phyloP scores from a whole-genome alignment of 2,888 invertebrate species.

The Hyposoter didymator region DNA sequence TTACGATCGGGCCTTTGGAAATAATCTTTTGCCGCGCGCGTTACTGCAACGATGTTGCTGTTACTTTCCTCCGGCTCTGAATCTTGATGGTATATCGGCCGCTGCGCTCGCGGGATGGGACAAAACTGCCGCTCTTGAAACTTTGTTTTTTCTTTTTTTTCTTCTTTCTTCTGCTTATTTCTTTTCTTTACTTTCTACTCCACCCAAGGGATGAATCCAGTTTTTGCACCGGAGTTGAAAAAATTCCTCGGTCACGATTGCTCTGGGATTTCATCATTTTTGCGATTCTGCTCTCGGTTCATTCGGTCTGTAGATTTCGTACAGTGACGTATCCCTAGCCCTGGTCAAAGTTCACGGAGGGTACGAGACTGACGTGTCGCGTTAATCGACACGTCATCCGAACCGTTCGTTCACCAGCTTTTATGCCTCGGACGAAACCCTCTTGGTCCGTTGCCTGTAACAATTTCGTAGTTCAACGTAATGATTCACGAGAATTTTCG shows the following conservation, averaged over 20 bases:
- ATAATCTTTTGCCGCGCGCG: conserved; percentile 61
- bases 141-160: background rate
- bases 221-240: background rate
- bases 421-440: conserved; percentile 1
- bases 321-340: background rate
- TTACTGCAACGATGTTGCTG: conserved; percentile 37
- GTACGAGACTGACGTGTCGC: conserved; percentile 39
- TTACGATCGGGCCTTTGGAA: conserved; percentile 70
- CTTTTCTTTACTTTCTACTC: background rate
- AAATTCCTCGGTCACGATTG: background rate
- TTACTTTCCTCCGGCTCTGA: conserved; percentile 15
- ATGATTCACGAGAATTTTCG: conserved; percentile 31
- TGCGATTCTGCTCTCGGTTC: conserved; percentile 35
- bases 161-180: background rate
- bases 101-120: conserved; percentile 4
- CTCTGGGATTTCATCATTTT: background rate
- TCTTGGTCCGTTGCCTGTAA: conserved; percentile 21
- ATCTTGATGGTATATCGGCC: conserved; percentile 31
- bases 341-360: conserved; percentile 63
- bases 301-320: conserved; percentile 53
- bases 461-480: conserved; percentile 36
- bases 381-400: conserved; percentile 66
- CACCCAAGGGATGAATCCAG: background rate
- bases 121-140: background rate
- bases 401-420: conserved; percentile 9